A percentile compares a stretch with the other conserved stretches of the same genome.
These are phyloP conservation scores for Calameuta pallipes DNA, from an alignment of 2,888 invertebrate genomes.

Conservation along the genomic window DNA sequence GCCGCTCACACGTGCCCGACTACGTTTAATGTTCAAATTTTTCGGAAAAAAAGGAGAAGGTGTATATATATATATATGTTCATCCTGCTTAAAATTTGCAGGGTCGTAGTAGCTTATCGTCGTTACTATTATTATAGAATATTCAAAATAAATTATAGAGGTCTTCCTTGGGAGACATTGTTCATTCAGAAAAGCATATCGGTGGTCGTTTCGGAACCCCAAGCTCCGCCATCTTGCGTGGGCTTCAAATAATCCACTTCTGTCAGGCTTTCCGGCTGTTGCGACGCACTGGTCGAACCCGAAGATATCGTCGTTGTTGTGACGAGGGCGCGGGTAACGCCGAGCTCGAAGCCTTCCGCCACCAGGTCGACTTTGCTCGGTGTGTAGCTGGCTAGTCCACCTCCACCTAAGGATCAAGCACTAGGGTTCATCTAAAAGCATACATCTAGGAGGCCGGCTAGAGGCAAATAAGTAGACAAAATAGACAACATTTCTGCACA, in stretches of 20 bases:
- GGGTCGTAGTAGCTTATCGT: not conserved
- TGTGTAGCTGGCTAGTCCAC: constrained; percentile 80
- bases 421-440: constrained; percentile 30
- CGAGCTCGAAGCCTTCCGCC: constrained; percentile 80
- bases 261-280: constrained; percentile 31
- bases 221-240: constrained; percentile 64
- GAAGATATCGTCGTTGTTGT: constrained; percentile 43
- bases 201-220: constrained; percentile 66
- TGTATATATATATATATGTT: not conserved
- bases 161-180: not conserved
- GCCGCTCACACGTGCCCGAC: not conserved
- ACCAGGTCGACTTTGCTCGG: constrained; percentile 79
- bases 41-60: not conserved
- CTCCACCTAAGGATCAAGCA: constrained; percentile 50
- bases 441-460: not conserved
- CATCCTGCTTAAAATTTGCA: not conserved
- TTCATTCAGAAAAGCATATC: constrained; percentile 64
- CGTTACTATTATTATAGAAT: not conserved
- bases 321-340: constrained; percentile 75
- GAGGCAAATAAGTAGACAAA: not conserved
- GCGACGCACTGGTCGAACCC: constrained; percentile 20
- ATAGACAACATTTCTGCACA: not conserved
- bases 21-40: not conserved
- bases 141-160: not conserved
- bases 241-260: constrained; percentile 64